Evolutionary conservation across 2,797 vertebrate species (phyloP).

Genomic region (Nyctibius grandis): DNA sequence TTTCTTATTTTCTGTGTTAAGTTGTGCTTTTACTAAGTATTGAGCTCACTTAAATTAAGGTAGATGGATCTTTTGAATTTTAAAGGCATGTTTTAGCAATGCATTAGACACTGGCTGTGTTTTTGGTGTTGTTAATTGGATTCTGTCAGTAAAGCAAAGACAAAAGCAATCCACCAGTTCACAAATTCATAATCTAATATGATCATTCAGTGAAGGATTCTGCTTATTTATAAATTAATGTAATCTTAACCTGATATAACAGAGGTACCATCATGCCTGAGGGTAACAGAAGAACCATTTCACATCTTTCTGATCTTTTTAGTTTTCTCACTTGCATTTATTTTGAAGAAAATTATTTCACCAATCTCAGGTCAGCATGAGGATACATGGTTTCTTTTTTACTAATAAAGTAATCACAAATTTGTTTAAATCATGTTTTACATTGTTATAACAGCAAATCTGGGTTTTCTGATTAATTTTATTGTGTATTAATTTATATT

Average conservation of each 20-base stretch:
- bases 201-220: background rate
- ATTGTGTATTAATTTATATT: background rate
- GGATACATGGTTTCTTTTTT: background rate
- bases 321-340: background rate
- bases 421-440: background rate
- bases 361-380: background rate
- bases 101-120: background rate
- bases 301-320: background rate
- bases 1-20: background rate
- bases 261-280: background rate
- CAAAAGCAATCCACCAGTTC: background rate
- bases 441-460: background rate
- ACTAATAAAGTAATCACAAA: background rate
- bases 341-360: background rate
- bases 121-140: background rate
- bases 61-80: background rate
- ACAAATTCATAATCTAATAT: background rate
- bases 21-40: background rate
- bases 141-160: background rate
- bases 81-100: background rate
- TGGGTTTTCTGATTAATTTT: background rate
- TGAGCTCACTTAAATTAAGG: background rate
- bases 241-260: background rate
- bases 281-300: background rate
- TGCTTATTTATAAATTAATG: background rate